Percentiles rank a stretch among this genome's conserved stretches.
Conservation (phyloP, 2,797 vertebrate species). For the Ceryle rudis region DNA sequence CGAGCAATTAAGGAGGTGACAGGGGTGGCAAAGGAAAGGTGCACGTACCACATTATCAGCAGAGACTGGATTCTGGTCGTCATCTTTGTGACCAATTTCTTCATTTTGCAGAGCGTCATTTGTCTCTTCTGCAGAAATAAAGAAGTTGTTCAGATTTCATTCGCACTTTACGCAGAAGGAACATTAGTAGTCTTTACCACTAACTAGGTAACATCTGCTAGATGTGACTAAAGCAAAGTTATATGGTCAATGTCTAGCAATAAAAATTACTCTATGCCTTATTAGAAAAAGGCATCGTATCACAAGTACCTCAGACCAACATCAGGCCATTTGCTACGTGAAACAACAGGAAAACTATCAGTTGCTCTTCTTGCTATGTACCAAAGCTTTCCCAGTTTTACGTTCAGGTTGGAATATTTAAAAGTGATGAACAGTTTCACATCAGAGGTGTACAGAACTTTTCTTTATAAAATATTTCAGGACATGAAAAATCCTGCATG, state of each 20-base stretch:
- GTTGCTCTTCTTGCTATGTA: not conserved
- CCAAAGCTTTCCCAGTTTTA: not conserved
- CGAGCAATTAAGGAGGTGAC: not conserved
- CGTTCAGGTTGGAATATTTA: not conserved
- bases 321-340: not conserved
- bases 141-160: constrained; percentile 48
- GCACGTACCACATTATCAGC: constrained; percentile 89
- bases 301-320: not conserved
- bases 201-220: constrained; percentile 6
- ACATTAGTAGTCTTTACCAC: not conserved
- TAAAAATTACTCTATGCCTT: not conserved
- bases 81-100: constrained; percentile 80
- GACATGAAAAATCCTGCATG: not conserved
- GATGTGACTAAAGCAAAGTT: not conserved
- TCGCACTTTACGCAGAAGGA: not conserved
- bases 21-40: not conserved
- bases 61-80: constrained; percentile 76
- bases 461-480: not conserved
- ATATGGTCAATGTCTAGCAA: not conserved
- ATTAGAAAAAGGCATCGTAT: not conserved
- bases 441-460: not conserved
- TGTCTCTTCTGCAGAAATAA: constrained; percentile 84
- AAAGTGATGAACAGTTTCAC: not conserved
- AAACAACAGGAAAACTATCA: not conserved
- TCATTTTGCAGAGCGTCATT: constrained; percentile 86